phyloP scores from a whole-genome alignment of 2,113 vertebrate species.

The Trachemys scripta region DNA sequence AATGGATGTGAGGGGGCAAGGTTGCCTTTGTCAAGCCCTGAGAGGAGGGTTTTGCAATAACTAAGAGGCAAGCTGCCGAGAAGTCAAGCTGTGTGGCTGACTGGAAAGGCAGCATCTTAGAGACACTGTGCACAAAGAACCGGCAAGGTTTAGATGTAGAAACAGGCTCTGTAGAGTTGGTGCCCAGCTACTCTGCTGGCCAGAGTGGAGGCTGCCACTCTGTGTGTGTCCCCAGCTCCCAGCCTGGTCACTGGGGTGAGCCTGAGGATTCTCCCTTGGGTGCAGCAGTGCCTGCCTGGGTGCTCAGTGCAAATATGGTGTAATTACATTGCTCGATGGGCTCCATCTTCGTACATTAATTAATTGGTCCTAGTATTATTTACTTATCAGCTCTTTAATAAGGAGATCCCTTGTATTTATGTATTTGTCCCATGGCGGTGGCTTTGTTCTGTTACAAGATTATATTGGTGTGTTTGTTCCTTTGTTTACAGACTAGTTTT shows the following conservation, averaged over 20 bases:
- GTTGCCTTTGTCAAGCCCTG: background rate
- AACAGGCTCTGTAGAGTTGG: background rate
- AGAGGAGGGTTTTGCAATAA: background rate
- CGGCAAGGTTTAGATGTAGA: background rate
- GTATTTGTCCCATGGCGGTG: background rate
- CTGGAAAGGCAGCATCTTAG: background rate
- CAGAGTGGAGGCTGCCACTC: background rate
- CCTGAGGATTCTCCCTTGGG: background rate
- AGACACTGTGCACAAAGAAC: background rate
- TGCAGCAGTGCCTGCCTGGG: background rate
- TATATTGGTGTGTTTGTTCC: background rate
- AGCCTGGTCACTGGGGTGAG: background rate
- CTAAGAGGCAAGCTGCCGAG: background rate
- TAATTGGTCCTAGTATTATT: slow-evolving; percentile 10
- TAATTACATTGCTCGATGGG: background rate
- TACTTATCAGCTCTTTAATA: background rate
- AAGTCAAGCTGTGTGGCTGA: too few species aligned
- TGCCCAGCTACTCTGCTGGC: background rate
- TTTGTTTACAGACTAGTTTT: slow-evolving; percentile 26
- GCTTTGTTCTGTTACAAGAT: background rate
- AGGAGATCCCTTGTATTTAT: background rate
- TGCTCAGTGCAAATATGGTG: background rate
- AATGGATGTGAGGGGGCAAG: background rate
- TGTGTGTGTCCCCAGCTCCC: background rate
- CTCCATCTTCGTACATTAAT: background rate